Conservation (phyloP, 2,888 invertebrate species). For the Brenthis hecate region DNA sequence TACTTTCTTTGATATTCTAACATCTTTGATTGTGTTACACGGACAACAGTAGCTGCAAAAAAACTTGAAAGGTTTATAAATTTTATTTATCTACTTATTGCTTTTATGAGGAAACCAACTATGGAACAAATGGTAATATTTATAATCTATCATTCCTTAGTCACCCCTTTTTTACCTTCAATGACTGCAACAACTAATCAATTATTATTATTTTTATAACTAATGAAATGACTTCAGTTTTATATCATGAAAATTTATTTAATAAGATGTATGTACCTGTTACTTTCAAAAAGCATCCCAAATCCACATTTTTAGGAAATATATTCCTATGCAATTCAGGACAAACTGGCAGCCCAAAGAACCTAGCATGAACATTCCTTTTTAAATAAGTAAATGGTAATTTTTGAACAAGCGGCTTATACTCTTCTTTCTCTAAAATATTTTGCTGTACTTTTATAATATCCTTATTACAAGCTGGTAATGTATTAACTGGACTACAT, state of each 20-base stretch:
- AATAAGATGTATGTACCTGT: conserved; percentile 80
- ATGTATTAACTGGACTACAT: conserved; percentile 82
- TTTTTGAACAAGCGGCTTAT: conserved; percentile 56
- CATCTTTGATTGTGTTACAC: conserved; percentile 88
- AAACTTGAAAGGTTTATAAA: conserved; percentile 27
- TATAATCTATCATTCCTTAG: too few relatives aligned
- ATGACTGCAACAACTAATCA: too few relatives aligned
- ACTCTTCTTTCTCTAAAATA: conserved; percentile 70
- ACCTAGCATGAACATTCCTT: conserved; percentile 86
- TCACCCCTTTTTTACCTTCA: too few relatives aligned
- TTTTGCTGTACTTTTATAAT: conserved; percentile 83
- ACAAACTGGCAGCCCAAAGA: conserved; percentile 85
- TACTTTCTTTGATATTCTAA: conserved; percentile 89
- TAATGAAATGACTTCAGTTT: not conserved
- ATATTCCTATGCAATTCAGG: conserved; percentile 85
- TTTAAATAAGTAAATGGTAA: conserved; percentile 74
- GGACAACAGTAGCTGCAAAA: conserved; percentile 86
- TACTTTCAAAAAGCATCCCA: conserved; percentile 88
- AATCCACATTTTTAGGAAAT: conserved; percentile 87
- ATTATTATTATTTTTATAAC: not conserved
- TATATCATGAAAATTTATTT: not conserved
- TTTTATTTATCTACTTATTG: not conserved
- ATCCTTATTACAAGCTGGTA: conserved; percentile 85
- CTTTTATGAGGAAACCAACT: not conserved
- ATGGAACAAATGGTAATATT: too few relatives aligned